phyloP scores from a whole-genome alignment of 2,888 invertebrate species.

The Drosophila paranaensis region DNA sequence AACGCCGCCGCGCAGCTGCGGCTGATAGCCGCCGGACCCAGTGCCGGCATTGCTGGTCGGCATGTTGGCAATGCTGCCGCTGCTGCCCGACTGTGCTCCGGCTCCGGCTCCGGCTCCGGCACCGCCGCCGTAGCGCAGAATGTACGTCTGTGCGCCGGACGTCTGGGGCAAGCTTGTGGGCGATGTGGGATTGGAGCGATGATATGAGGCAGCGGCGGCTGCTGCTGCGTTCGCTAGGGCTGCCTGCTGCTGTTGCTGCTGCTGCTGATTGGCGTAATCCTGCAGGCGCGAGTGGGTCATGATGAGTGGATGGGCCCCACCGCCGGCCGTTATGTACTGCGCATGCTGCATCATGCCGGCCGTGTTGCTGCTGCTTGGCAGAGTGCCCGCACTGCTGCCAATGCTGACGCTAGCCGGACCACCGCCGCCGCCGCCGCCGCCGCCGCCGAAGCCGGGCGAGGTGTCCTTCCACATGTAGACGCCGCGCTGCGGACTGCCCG shows the following conservation, averaged over 20 bases:
- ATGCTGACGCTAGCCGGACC: conserved; percentile 66
- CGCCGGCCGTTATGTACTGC: conserved; percentile 79
- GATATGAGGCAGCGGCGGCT: conserved; percentile 84
- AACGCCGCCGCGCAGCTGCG: conserved; percentile 88
- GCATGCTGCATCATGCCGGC: conserved; percentile 73
- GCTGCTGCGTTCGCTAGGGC: conserved; percentile 69
- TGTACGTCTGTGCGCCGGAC: conserved; percentile 81
- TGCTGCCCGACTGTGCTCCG: conserved; percentile 51
- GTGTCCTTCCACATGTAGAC: conserved; percentile 93
- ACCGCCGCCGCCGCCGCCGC: conserved; percentile 53
- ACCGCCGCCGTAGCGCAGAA: conserved; percentile 79
- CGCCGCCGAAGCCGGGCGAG: conserved; percentile 87
- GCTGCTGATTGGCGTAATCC: conserved; percentile 74
- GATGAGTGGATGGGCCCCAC: conserved; percentile 81
- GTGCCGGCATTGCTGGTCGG: conserved; percentile 33
- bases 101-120: conserved; percentile 45
- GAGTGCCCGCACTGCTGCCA: conserved; percentile 83
- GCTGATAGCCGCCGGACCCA: conserved; percentile 86
- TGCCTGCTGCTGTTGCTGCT: conserved; percentile 67
- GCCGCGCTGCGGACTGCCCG: conserved; percentile 93
- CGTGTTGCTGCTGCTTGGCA: conserved; percentile 74
- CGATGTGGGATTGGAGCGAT: conserved; percentile 91
- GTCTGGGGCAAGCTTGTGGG: conserved; percentile 87
- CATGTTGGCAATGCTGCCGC: conserved; percentile 66
- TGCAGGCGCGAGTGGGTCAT: conserved; percentile 83